Evolutionary conservation across 2,888 invertebrate species (phyloP).

Genomic region (Lysandra bellargus): DNA sequence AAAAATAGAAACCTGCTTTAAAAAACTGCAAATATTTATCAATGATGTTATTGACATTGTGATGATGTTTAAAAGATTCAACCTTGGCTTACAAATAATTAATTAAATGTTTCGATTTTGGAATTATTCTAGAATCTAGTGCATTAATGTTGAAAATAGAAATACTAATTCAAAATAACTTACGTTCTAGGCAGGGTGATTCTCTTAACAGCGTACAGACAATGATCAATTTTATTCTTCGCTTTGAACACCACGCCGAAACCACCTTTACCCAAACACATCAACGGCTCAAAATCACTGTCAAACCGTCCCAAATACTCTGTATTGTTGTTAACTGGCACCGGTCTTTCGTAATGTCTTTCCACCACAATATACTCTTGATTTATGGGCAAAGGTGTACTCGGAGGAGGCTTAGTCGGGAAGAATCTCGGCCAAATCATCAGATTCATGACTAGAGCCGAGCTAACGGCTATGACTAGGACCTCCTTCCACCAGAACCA

Average conservation of each 20-base stretch:
- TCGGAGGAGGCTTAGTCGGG: constrained; percentile 53
- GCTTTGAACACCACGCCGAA: constrained; percentile 98
- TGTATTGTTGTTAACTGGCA: constrained; percentile 42
- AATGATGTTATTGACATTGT: no score
- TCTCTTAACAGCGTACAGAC: constrained; percentile 96
- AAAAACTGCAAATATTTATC: no score
- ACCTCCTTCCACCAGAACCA: constrained; percentile 93
- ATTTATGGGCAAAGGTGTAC: constrained; percentile 54
- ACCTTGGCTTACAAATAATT: no score
- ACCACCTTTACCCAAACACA: constrained; percentile 93
- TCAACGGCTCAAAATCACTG: constrained; percentile 90
- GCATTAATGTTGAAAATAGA: no score
- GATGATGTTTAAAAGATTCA: no score
- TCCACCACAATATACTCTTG: constrained; percentile 65
- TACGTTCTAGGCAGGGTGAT: constrained; percentile 91
- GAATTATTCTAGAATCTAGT: no score
- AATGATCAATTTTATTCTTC: constrained; percentile 95
- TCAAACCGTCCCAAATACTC: constrained; percentile 85
- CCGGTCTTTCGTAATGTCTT: constrained; percentile 52
- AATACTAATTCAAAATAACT: constrained; percentile 39
- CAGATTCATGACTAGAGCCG: constrained; percentile 85
- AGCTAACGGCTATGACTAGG: constrained; percentile 85
- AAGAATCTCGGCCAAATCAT: constrained; percentile 81
- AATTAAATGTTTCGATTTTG: no score
- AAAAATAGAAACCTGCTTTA: no score